Base-by-base conservation (phyloP, 2,888 invertebrate species). In the Epinotia ramella region DNA sequence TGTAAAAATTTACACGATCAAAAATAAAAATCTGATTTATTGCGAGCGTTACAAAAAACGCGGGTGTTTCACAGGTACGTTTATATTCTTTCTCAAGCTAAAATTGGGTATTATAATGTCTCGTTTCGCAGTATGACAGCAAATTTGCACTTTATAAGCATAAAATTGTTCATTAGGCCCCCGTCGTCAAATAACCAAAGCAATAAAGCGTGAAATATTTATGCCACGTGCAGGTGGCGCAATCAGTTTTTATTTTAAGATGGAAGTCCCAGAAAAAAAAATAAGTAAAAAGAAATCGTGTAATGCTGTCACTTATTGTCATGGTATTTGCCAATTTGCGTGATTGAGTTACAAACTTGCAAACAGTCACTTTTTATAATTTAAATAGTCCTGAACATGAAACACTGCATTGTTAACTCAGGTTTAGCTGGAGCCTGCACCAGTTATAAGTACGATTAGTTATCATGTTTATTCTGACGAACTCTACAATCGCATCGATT, bases 121-220 rank as follows among this genome's bases (percentile, higher is more conserved):
- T 89, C 90, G 89, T 91, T 91, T 89, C 87, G 83, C 86, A 87
- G 88, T 89, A 89, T 91, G 92, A 91, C 92, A 91, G 89, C 87
- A 87, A 93, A 93, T 93, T 93, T 93, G 91, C 92, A 92, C 93
- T 92, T 92, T 91, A 91, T 93, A 92, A 93, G 89, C 91, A 88
- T 88, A 89, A 92, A 93, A 93, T 92, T 92, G 91, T 88, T 91
- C 91, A 92, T 93, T 92, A 93, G 86, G 84, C 86, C 84, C 82
- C 83, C 86, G 84, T 88, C 85, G 87, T 85, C 87, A 87, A 89
- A 89, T 89, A 88, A 87, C 87, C 84, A 84, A 79, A 78, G 88
- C 86, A 88, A 89, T 92, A 91, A 91, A 91, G 85, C 88, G 84
- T 84, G 88, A 89, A 89, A 89, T 89, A 90, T 90, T 89, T 91